These are phyloP conservation scores for Zalophus californianus DNA, from an alignment of 2,797 vertebrate species.

Conservation along the genomic window DNA sequence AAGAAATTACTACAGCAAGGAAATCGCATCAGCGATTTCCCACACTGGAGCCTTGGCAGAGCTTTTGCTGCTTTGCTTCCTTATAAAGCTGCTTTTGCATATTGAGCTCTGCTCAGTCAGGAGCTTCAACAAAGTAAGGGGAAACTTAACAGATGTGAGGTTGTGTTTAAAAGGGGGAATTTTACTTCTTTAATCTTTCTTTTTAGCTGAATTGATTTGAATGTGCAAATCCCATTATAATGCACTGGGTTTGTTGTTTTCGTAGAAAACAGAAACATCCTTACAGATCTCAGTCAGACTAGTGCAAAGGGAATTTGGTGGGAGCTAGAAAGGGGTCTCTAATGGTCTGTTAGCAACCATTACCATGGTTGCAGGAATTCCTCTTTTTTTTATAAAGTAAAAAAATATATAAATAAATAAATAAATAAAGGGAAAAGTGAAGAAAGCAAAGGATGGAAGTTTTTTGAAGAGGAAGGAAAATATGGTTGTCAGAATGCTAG, in stretches of 20 bases:
- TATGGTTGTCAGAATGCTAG: background rate
- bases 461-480: constrained; percentile 41
- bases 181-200: constrained; percentile 48
- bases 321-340: background rate
- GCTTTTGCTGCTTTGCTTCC: background rate
- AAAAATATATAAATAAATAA: background rate
- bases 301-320: background rate
- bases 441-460: background rate
- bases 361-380: background rate
- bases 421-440: background rate
- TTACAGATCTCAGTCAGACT: background rate
- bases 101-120: background rate
- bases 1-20: background rate
- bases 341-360: constrained; percentile 26
- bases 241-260: background rate
- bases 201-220: constrained; percentile 45
- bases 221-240: background rate
- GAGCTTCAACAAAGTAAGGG: constrained; percentile 17
- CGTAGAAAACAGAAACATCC: constrained; percentile 50
- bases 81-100: background rate
- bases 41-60: background rate
- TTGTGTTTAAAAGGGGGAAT: background rate
- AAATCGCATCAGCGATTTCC: background rate
- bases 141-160: constrained; percentile 7
- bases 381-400: constrained; percentile 24